Conservation (phyloP, 2,113 vertebrate species). For the Sinocyclocheilus maitianheensis region DNA sequence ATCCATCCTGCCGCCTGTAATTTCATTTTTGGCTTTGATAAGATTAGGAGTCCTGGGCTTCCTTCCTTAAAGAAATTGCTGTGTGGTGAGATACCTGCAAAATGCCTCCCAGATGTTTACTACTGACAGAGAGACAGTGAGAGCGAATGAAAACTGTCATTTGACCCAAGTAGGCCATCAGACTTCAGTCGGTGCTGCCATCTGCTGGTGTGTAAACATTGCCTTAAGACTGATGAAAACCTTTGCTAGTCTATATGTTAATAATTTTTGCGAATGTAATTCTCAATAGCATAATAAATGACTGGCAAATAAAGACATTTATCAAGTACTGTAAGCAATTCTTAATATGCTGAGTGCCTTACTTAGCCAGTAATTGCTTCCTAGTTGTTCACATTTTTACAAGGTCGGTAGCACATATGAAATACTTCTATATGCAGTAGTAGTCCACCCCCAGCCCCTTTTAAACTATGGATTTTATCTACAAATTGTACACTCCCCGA, state of each 20-base stretch:
- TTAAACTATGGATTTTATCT: neutral
- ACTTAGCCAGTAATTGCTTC: neutral
- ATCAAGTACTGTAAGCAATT: neutral
- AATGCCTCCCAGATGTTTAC: constrained; percentile 22
- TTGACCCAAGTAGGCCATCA: neutral
- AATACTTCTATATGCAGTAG: neutral
- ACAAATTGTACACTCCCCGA: neutral
- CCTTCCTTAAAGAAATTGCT: constrained; percentile 1
- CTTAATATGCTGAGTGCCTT: neutral
- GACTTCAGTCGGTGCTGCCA: constrained; percentile 63
- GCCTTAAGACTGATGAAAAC: neutral
- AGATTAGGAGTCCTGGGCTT: constrained; percentile 32
- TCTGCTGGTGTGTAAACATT: constrained; percentile 62
- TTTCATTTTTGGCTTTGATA: constrained; percentile 54
- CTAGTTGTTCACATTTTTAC: neutral
- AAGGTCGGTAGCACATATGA: neutral
- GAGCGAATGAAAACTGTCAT: neutral
- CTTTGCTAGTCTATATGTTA: neutral
- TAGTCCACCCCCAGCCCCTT: neutral
- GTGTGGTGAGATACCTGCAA: constrained; percentile 3
- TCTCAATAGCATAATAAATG: neutral
- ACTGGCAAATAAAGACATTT: neutral
- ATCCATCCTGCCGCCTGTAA: neutral
- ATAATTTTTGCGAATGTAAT: neutral
- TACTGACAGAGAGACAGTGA: constrained; percentile 1